Percentiles rank a stretch among this genome's conserved stretches.
These are phyloP conservation scores for Ametastegia equiseti DNA, from an alignment of 2,888 invertebrate species.

Conservation along the genomic window DNA sequence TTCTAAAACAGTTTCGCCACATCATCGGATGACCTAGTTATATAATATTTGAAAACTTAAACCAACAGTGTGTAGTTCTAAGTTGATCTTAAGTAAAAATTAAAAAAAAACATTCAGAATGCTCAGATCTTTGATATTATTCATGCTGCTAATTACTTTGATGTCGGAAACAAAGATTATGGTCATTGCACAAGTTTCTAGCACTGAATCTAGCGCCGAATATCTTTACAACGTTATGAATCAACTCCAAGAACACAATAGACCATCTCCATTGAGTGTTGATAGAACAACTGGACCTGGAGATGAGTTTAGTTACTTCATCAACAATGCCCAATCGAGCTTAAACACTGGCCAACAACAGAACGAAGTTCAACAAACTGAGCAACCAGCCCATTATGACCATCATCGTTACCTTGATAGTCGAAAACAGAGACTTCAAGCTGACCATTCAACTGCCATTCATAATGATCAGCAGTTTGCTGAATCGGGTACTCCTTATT, in stretches of 20 bases:
- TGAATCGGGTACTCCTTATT: conserved; percentile 27
- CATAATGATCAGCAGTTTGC: conserved; percentile 8
- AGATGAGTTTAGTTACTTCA: conserved; percentile 1
- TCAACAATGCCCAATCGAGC: neutral
- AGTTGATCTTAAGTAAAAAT: neutral
- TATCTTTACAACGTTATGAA: conserved; percentile 66
- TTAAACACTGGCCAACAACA: neutral
- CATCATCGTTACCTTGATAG: neutral
- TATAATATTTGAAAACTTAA: neutral
- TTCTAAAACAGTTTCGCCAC: neutral
- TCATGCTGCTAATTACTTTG: neutral
- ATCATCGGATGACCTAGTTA: neutral
- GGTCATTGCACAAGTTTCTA: conserved; percentile 48
- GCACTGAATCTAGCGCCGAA: conserved; percentile 64
- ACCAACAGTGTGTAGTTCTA: neutral
- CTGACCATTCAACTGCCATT: neutral
- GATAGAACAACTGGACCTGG: conserved; percentile 19
- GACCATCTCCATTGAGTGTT: conserved; percentile 8
- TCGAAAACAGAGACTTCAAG: neutral
- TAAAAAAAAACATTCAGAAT: neutral
- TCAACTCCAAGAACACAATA: conserved; percentile 64
- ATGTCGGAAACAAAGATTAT: conserved; percentile 51
- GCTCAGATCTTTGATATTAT: neutral
- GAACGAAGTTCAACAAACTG: conserved; percentile 3
- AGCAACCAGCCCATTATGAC: neutral